Conservation (phyloP, 2,113 vertebrate species). For the Orthonyx spaldingii region DNA sequence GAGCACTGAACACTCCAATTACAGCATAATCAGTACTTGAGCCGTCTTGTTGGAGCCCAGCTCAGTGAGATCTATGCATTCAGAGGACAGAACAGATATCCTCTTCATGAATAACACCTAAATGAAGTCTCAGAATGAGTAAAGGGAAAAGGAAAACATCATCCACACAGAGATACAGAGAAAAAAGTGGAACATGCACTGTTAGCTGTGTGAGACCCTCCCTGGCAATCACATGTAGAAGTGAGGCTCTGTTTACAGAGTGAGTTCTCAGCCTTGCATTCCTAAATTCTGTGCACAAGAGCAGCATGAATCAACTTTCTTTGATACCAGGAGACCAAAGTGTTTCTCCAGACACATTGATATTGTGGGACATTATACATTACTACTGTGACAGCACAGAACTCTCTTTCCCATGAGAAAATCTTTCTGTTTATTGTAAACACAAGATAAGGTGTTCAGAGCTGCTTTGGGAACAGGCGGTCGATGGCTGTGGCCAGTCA, state of each 20-base stretch:
- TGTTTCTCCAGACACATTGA: neutral
- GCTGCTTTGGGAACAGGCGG: too few species aligned
- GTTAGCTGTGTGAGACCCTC: neutral
- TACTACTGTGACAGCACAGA: too few species aligned
- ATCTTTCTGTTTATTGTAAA: too few species aligned
- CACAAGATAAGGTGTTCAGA: too few species aligned
- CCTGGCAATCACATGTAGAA: neutral
- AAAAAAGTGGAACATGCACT: neutral
- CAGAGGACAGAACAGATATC: neutral
- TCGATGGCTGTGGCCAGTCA: too few species aligned
- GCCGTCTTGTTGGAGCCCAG: neutral
- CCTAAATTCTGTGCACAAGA: neutral
- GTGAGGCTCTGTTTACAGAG: neutral
- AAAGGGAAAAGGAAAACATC: neutral
- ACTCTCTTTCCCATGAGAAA: too few species aligned
- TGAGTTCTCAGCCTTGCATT: neutral
- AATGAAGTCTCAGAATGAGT: neutral
- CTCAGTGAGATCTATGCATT: neutral
- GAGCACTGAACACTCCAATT: neutral
- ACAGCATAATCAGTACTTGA: neutral
- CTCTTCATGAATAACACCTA: neutral
- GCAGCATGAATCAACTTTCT: neutral
- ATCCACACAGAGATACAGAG: neutral
- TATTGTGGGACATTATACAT: neutral
- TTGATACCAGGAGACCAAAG: constrained; percentile 38